Evolutionary conservation across 92 coral and sea anemone species (phyloP), one percentile per base, ranked within the genome.

Genomic region (Diadumene lineata): DNA sequence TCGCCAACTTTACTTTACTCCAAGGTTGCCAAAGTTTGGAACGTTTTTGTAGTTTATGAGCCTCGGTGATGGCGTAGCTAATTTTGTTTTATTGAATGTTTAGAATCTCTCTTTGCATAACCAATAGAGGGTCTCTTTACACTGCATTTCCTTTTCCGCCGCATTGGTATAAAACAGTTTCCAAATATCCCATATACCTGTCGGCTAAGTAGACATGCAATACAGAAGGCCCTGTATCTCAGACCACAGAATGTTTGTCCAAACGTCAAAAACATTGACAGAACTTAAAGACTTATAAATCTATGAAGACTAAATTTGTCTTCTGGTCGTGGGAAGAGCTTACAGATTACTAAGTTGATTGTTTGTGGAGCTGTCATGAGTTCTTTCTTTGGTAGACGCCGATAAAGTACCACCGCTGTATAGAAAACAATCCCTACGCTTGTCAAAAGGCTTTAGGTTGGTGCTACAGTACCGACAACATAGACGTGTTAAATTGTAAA

Each of bases 261-360:
- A 70, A 66, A 66, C 82, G 96, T 87, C 96, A 90, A 75, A 26
- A 51, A 25, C 57, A 58, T 77, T 90, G 87, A 90, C 96, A 87
- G 56, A 73, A 69, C 73, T 69, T 79, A 64, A 65, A 87, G 84
- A 86, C 68, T 81, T 84, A 64, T 70, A 70, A 80, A 81, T 70
- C 84, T 72, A 87, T 83, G 87, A 90, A 87, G 88, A 77, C 92
- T 83, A 73, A 81, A 79, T 83, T 84, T 87, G 76, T 31, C 50
- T 83, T 72, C 43, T 33, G 77, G 33, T 77, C 89, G 89, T 90
- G 90, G 92, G 87, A 87, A 90, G 65, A 58, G 71, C 50, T 73
- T 87, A 31, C 74, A 88, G 82, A 62, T 81, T 81, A 74, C 79
- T 72, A 43, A 17, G 66, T 72, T 30, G 75, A 57, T 55, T 78